These are phyloP conservation scores for Lepidurus packardi DNA, from an alignment of 1,140 invertebrate genomes.

Conservation along the genomic window DNA sequence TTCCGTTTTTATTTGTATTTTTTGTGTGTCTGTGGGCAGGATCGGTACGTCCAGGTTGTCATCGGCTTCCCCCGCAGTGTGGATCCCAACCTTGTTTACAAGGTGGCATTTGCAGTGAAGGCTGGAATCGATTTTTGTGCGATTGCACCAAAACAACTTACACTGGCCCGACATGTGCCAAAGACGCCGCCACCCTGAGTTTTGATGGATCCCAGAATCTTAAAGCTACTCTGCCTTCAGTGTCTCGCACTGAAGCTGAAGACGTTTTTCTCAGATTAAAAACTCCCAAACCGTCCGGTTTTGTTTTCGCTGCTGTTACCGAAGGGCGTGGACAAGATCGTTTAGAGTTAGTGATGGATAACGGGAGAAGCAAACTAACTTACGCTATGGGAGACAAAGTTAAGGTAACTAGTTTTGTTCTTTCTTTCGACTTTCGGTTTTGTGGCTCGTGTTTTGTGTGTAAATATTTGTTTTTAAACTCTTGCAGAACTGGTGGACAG, in stretches of 20 bases:
- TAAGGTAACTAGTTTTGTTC: slow-evolving; percentile 57
- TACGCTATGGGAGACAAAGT: slow-evolving; percentile 76
- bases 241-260: slow-evolving; percentile 82
- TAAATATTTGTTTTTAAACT: slow-evolving; percentile 37
- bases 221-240: slow-evolving; percentile 67
- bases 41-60: slow-evolving; percentile 76
- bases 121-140: slow-evolving; percentile 94
- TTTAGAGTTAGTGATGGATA: slow-evolving; percentile 73
- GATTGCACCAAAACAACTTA: slow-evolving; percentile 87
- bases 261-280: slow-evolving; percentile 82
- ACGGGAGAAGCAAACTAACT: slow-evolving; percentile 69
- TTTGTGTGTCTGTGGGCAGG: slow-evolving; percentile 48
- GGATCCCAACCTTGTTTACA: slow-evolving; percentile 81
- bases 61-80: slow-evolving; percentile 73
- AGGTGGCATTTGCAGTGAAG: slow-evolving; percentile 80
- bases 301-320: slow-evolving; percentile 63
- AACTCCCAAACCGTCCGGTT: slow-evolving; percentile 66
- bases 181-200: slow-evolving; percentile 79
- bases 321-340: slow-evolving; percentile 69
- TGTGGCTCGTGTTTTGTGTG: background rate
- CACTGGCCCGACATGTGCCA: slow-evolving; percentile 83
- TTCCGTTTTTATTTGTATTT: slow-evolving; percentile 31
- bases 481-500: slow-evolving; percentile 70
- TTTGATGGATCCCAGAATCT: slow-evolving; percentile 85
- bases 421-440: background rate